A percentile compares a stretch with the other conserved stretches of the same genome.
Evolutionary conservation across 1,140 invertebrate species (phyloP).

Genomic region (Apis cerana): DNA sequence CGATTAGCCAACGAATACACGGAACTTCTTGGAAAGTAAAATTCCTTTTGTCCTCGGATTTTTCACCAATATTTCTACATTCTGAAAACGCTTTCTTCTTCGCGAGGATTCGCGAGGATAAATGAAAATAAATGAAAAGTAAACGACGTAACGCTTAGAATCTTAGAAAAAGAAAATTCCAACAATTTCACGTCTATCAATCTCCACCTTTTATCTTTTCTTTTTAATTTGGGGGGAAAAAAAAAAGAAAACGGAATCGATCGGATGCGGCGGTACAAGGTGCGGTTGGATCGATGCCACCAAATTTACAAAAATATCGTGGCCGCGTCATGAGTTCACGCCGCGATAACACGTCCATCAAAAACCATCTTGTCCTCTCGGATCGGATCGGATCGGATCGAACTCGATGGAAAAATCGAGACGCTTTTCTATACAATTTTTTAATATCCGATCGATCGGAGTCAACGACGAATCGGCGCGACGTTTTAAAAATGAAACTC

Average conservation of each 20-base stretch:
- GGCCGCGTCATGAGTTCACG: slow-evolving; percentile 48
- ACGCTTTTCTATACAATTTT: not conserved
- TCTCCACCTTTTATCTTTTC: not conserved
- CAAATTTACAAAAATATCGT: slow-evolving; percentile 66
- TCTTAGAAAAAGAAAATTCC: not conserved
- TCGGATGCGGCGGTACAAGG: slow-evolving; percentile 7
- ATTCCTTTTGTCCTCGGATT: not conserved
- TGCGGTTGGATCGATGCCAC: slow-evolving; percentile 59
- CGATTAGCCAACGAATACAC: not conserved
- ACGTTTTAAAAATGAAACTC: not conserved
- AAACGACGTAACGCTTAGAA: not conserved
- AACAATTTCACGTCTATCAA: not conserved
- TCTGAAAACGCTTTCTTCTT: not conserved
- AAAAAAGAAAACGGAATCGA: slow-evolving; percentile 15
- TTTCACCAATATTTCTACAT: slow-evolving; percentile 16
- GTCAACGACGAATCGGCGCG: not conserved
- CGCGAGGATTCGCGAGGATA: not conserved
- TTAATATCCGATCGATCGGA: not conserved
- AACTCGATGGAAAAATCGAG: not conserved
- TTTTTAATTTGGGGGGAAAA: slow-evolving; percentile 10
- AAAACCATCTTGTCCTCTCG: slow-evolving; percentile 31
- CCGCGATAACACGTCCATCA: slow-evolving; percentile 38
- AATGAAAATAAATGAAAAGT: slow-evolving; percentile 18
- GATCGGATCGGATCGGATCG: slow-evolving; percentile 38
- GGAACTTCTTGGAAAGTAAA: not conserved